Base-by-base conservation (phyloP, 2,797 vertebrate species). In the Peromyscus eremicus region DNA sequence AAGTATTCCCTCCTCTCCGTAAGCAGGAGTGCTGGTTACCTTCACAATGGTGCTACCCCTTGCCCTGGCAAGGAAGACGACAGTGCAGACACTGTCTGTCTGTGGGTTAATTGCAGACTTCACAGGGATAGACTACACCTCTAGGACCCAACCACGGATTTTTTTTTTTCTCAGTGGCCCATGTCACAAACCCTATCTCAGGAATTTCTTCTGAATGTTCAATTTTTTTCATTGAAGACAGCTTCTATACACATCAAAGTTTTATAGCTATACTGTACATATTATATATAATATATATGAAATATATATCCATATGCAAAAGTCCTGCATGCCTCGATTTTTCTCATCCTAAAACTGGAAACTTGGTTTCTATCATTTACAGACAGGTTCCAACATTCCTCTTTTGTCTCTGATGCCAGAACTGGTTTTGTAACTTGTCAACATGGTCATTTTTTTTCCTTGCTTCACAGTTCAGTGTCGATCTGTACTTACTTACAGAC, bases 141-240 rank as follows among this genome's bases (percentile, higher is more conserved):
- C 99, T 99, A 98, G 99, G 99, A 99, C 99, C 99, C 99, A 99
- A 99, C 99, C 99, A 98, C 99, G 99, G 99, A 99, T 99, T 99
- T 98, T 97, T 52, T 52, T 13, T 95, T 98, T 99, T 99, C 99
- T 99, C 99, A 99, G 99, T 99, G 99, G 99, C 99, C 99, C 99
- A 99, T 96, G 99, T 99, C 99, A 99, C 99, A 99, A 99, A 99
- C 98, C 99, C 99, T 99, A 99, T 99, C 99, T 99, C 99, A 99
- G 99, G 99, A 99, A 99, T 99, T 99, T 99, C 98, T 99, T 99
- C 99, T 99, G 99, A 99, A 99, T 99, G 99, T 99, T 99, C 99
- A 99, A 99, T 99, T 99, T 99, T 99, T 99, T 99, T 99, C 99
- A 99, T 99, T 98, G 99, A 99, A 99, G 98, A 99, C 98, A 98